Percentiles rank a stretch among this genome's conserved stretches.
These are phyloP conservation scores for Saxidomus purpurata DNA, from an alignment of 1,140 invertebrate genomes.

Conservation along the genomic window DNA sequence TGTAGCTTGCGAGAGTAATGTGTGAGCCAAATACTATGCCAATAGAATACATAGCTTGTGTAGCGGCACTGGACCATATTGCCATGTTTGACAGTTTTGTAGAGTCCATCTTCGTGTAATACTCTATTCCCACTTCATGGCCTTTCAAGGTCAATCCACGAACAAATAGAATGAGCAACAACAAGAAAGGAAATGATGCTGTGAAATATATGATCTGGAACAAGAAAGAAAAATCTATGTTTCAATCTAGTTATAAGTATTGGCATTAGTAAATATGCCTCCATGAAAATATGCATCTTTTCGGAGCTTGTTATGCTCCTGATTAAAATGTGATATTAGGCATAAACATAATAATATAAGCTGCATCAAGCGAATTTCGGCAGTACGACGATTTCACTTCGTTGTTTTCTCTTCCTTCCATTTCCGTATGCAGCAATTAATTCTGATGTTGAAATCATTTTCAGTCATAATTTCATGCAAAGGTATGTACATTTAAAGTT, in stretches of 20 bases:
- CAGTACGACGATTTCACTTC: background rate
- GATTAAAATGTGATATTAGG: background rate
- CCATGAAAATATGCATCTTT: background rate
- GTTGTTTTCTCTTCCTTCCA: background rate
- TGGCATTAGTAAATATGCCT: background rate
- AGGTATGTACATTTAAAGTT: no score
- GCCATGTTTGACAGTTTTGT: slow-evolving; percentile 69
- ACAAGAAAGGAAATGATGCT: slow-evolving; percentile 94
- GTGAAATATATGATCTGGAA: slow-evolving; percentile 92
- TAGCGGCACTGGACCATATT: slow-evolving; percentile 43
- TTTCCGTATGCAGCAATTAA: background rate
- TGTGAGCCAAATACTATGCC: slow-evolving; percentile 34
- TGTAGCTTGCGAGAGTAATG: slow-evolving; percentile 33
- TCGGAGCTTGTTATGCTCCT: background rate
- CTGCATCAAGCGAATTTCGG: background rate
- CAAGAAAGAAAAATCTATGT: background rate
- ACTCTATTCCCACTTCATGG: slow-evolving; percentile 92
- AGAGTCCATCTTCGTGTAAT: slow-evolving; percentile 86
- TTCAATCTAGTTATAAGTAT: background rate
- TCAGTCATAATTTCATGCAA: no score
- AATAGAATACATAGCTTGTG: slow-evolving; percentile 53
- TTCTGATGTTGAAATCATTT: no score
- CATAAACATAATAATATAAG: background rate
- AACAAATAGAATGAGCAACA: slow-evolving; percentile 92
- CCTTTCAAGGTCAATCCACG: slow-evolving; percentile 93